Base-by-base conservation (phyloP, 2,888 invertebrate species). In the Caenorhabditis macrosperma region DNA sequence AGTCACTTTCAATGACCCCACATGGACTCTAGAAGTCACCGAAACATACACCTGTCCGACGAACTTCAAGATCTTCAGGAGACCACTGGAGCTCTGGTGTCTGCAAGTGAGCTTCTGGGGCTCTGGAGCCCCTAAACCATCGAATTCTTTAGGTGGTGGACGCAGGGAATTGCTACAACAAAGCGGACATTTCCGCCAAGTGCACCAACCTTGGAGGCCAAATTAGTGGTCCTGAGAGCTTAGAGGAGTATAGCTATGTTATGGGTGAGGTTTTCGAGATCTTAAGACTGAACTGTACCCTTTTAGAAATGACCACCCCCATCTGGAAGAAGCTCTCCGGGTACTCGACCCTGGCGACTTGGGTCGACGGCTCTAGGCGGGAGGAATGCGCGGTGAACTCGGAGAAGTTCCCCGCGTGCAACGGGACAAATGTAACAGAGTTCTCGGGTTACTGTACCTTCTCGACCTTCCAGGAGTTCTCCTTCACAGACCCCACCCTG, bases 401-500 rank as follows among this genome's bases (percentile, higher is more conserved):
- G n/a, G n/a, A 12, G 46, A 44, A 24, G 44, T 57, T n/a, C 2
- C 4, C 57, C 0, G 12, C 12, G 17, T 68, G 67, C 17, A 67
- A n/a, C 2, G 30, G 30, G 7, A 22, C 30, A 0, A 59, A 24
- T 5, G 44, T 38, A 38, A 0, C 9, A 30, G n/a, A 6, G 24
- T 4, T 2, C 15, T 26, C 0, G 24, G 30, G 15, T 12, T 12
- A 9, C 38, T 15, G 15, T 38, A 12, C 15, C 20, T 10, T 3
- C 24, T 26, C 22, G 20, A 15, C 30, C n/a, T n/a, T 67, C 15
- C 26, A 68, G 67, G 67, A 33, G 7, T 68, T 68, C 28, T 10
- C 20, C 10, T 68, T 68, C 48, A n/a, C 48, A 10, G 67, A 68
- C 48, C 67, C 67, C 24, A 48, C 48, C 7, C 48, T 68, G 0